Base-by-base conservation (phyloP, 2,797 vertebrate species). In the Anguilla pacifica region DNA sequence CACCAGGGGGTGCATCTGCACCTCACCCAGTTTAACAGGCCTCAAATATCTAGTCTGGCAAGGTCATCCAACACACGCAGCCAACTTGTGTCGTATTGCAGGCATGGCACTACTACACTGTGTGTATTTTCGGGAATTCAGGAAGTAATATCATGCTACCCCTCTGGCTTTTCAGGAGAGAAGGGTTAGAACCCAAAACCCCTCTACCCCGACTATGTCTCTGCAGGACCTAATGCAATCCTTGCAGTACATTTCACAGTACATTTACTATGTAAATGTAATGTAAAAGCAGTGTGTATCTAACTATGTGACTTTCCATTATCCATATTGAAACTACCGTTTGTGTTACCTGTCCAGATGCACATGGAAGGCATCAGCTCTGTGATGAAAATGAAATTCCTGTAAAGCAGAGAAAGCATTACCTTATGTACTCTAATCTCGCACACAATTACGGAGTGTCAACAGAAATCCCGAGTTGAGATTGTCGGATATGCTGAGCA, bases 1-100 rank as follows among this genome's bases (percentile, higher is more conserved):
- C 77, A 81, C 39, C 77, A 81, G 77, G 77, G 77, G 72, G 35
- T 22, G 74, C 74, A 39, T 43, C 39, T 79, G 74, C 35, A 46
- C 39, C 74, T 79, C 15, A 43, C 74, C 74, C 35, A 51, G 17
- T 81, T 81, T 25, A 43, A 25, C 77, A 43, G 79, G 7, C 79
- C 19, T 49, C 79, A 82, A 10, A 46, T 10, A n/a, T 46, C 46
- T 22, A 11, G 43, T 19, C 46, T 25, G 79, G 46, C 46, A 49
- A 82, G 46, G 79, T 51, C 19, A 51, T n/a, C 9, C 79, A n/a
- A 49, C 7, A n/a, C 43, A 10, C 79, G 11, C 43, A 51, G 46
- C 5, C 43, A 25, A 25, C 22, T 46, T 82, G 43, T 35, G 5
- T 82, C 11, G 19, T 35, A 79, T 19, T 79, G 74, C 74, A 43